Evolutionary conservation across 2,113 vertebrate species (phyloP).

Genomic region (Xenopus borealis): DNA sequence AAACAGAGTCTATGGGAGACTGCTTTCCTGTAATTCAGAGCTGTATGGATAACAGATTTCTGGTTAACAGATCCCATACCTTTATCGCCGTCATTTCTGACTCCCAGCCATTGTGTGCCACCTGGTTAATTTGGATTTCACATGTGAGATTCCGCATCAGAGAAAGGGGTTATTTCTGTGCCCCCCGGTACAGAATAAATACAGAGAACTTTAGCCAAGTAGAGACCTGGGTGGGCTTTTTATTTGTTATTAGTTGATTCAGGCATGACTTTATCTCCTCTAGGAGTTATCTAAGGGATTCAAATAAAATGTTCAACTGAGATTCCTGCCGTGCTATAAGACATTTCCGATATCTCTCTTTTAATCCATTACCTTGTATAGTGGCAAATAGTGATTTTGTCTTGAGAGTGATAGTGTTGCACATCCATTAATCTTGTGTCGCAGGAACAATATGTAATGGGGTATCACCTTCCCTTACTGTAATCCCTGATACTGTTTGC

Average conservation of each 20-base stretch:
- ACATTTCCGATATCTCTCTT: neutral
- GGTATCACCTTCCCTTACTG: conserved; percentile 66
- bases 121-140: no score
- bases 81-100: no score
- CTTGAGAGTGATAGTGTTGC: conserved; percentile 65
- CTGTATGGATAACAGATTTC: no score
- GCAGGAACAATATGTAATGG: conserved; percentile 62
- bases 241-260: no score
- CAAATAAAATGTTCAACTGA: neutral
- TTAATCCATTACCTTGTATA: conserved; percentile 52
- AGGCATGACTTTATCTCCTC: neutral
- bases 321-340: neutral
- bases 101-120: no score
- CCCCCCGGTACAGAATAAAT: no score
- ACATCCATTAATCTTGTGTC: conserved; percentile 60
- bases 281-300: neutral
- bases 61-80: no score
- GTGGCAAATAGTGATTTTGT: conserved; percentile 58
- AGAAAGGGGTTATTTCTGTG: no score
- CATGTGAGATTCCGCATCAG: no score
- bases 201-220: neutral
- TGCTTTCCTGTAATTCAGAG: no score
- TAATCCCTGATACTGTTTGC: conserved; percentile 61
- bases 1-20: no score
- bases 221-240: neutral